Evolutionary conservation across 1,140 invertebrate species (phyloP).

Genomic region (Andricus grossulariae): DNA sequence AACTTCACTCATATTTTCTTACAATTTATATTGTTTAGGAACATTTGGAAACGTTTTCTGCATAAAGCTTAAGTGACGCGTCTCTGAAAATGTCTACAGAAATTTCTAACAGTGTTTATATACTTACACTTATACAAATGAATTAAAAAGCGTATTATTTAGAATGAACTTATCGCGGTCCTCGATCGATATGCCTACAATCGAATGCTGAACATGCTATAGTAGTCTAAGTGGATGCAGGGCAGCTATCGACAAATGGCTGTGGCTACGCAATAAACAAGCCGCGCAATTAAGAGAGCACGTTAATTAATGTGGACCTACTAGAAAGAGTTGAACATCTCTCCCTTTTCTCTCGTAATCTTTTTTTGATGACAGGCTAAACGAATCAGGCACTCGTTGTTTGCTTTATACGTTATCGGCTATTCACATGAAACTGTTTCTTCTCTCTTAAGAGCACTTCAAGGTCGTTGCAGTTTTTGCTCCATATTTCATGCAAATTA

Average conservation of each 20-base stretch:
- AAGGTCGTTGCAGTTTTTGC: not conserved
- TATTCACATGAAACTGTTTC: not conserved
- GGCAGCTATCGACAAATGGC: slow-evolving; percentile 61
- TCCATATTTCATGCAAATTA: slow-evolving; percentile 12
- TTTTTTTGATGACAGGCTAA: slow-evolving; percentile 22
- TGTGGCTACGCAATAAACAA: slow-evolving; percentile 65
- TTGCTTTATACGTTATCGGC: not conserved
- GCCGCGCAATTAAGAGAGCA: slow-evolving; percentile 66
- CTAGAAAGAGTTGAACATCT: slow-evolving; percentile 47
- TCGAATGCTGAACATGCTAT: slow-evolving; percentile 1
- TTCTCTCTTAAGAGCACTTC: not conserved
- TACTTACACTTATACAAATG: too few relatives aligned
- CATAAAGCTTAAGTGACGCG: too few relatives aligned
- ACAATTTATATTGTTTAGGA: too few relatives aligned
- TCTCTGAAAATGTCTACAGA: too few relatives aligned
- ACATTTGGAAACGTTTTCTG: too few relatives aligned
- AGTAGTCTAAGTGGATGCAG: slow-evolving; percentile 36
- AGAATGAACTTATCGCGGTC: slow-evolving; percentile 20
- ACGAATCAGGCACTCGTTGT: slow-evolving; percentile 43
- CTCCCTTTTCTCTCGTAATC: slow-evolving; percentile 33
- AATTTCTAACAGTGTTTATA: too few relatives aligned
- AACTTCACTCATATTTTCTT: too few relatives aligned
- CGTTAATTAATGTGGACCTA: slow-evolving; percentile 67
- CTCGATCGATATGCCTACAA: not conserved
- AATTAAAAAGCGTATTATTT: too few relatives aligned